These are phyloP conservation scores for Campoplex nolae DNA, from an alignment of 2,888 invertebrate species.

Conservation along the genomic window DNA sequence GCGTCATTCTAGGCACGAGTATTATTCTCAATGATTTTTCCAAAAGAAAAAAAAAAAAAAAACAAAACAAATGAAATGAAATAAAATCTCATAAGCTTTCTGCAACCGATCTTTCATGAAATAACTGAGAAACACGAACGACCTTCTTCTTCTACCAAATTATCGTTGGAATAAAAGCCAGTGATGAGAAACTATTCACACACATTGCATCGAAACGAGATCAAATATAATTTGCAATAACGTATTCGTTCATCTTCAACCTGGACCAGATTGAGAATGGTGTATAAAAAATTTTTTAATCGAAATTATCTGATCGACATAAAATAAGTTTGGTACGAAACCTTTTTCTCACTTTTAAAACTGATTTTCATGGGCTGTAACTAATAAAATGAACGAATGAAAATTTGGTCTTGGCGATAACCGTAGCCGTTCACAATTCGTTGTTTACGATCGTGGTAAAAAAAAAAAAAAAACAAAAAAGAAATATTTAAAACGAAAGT, in stretches of 20 bases:
- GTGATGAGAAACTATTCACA: background rate
- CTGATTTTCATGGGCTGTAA: background rate
- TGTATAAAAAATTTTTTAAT: too few relatives aligned
- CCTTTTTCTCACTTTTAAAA: background rate
- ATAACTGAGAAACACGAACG: background rate
- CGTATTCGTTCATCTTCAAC: too few relatives aligned
- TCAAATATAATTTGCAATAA: background rate
- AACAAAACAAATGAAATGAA: too few relatives aligned
- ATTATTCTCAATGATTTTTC: background rate
- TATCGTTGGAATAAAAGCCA: background rate
- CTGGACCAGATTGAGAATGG: too few relatives aligned
- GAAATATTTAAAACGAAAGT: background rate
- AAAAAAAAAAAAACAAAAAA: background rate
- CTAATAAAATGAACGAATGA: background rate
- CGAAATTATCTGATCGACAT: background rate
- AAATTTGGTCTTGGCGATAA: background rate
- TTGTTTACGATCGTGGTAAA: slow-evolving; percentile 8
- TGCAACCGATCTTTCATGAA: background rate
- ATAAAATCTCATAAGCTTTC: background rate
- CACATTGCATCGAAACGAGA: background rate
- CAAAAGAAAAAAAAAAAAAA: background rate
- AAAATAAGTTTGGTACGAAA: background rate
- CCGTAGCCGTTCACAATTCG: background rate
- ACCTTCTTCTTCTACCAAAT: background rate
- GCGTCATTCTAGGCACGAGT: background rate